Evolutionary conservation across 1,140 invertebrate species (phyloP).

Genomic region (Archivesica marissinica): DNA sequence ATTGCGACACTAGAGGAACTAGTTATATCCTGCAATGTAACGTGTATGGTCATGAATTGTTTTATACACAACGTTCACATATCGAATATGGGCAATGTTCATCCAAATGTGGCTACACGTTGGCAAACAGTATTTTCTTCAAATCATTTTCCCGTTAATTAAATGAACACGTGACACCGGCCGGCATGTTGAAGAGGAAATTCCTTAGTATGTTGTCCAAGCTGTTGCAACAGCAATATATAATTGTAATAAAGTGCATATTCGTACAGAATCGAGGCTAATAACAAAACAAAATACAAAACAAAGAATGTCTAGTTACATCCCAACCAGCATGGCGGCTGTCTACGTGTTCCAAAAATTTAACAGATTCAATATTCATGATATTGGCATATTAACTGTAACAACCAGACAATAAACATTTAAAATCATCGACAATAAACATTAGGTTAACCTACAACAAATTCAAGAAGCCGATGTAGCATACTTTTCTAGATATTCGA

Average conservation of each 20-base stretch:
- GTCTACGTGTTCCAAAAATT: neutral
- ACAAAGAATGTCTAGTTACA: too few species aligned
- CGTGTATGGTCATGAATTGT: too few species aligned
- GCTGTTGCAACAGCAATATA: neutral
- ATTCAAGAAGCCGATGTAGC: neutral
- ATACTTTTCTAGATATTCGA: neutral
- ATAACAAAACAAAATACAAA: neutral
- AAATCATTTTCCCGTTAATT: too few species aligned
- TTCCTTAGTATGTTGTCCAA: neutral
- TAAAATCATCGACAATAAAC: neutral
- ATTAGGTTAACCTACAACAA: neutral
- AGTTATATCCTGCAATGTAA: too few species aligned
- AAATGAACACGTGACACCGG: neutral
- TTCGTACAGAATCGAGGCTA: neutral
- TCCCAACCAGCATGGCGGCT: conserved; percentile 30
- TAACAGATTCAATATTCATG: neutral
- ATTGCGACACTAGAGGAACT: too few species aligned
- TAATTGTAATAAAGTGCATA: neutral
- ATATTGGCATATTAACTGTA: neutral
- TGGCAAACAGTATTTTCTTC: too few species aligned
- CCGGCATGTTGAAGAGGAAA: neutral
- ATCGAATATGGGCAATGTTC: too few species aligned
- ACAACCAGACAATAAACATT: neutral
- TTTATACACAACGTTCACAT: too few species aligned
- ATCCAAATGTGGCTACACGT: too few species aligned